Conservation (phyloP, 2,888 invertebrate species). For the Tenthredo amoena region DNA sequence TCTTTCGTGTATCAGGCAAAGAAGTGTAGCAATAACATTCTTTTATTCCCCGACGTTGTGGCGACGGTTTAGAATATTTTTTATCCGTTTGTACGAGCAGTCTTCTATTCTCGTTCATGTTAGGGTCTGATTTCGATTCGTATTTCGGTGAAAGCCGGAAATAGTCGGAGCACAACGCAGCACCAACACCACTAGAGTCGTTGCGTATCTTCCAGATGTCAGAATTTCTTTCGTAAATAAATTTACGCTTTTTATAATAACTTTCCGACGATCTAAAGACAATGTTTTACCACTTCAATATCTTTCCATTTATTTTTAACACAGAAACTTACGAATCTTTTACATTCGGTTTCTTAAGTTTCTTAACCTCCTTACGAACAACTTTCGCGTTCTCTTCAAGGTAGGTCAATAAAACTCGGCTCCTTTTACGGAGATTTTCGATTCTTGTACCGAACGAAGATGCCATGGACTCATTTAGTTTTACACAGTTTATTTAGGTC, state of each 20-base stretch:
- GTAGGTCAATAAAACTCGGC: constrained; percentile 59
- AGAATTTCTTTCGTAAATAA: constrained; percentile 28
- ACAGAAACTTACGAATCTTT: constrained; percentile 61
- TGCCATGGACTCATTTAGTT: constrained; percentile 55
- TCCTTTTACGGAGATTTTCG: constrained; percentile 62
- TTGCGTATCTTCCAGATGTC: constrained; percentile 63
- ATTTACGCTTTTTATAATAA: neutral
- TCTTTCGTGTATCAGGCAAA: constrained; percentile 56
- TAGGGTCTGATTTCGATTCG: constrained; percentile 36
- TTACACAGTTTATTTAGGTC: neutral
- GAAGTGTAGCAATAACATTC: constrained; percentile 68
- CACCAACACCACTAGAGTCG: constrained; percentile 60
- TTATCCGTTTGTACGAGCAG: constrained; percentile 62
- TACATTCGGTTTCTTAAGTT: constrained; percentile 47
- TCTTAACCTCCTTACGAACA: constrained; percentile 54
- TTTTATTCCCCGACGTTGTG: constrained; percentile 63
- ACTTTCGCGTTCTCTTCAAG: constrained; percentile 58
- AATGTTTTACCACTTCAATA: neutral
- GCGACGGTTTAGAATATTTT: constrained; percentile 55
- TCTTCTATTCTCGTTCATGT: constrained; percentile 61
- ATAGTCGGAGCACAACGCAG: constrained; percentile 59
- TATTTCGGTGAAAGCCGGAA: constrained; percentile 45
- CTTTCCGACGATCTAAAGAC: neutral
- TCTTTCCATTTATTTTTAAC: neutral
- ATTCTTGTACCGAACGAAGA: constrained; percentile 57